Base-by-base conservation (phyloP, 2,888 invertebrate genomes). In the Tinea semifulvella region DNA sequence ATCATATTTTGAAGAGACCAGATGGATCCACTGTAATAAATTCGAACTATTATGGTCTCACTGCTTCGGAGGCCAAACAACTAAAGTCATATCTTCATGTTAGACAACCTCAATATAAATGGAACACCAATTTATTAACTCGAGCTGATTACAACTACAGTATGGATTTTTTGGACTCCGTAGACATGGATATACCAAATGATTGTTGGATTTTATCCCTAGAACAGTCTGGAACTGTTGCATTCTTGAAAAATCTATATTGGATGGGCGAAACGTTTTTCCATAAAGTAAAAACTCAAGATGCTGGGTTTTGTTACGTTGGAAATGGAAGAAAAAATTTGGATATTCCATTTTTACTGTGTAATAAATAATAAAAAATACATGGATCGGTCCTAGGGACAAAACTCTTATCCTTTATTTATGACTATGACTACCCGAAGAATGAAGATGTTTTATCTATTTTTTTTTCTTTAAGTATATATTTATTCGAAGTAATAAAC, bases 201-300 rank as follows among this genome's bases (percentile, higher is more conserved):
- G 89, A 91, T 1, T 75, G 80, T 54, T 96, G 94, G 89, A 85
- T 85, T 51, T 61, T 92, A 22, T 89, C 90, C 49, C 61, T 89
- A 52, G 85, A 88, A 51, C 83, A 85, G 27, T 85, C 86, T 14
- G 88, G 89, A 43, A 84, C 83, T 46, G 60, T 90, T 31, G 86
- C 84, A 0, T 79, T 88, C 44, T 69, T 95, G 38, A 87, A 88
- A 53, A 92, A 88, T 47, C 74, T 92, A 0, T 87, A 89, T 57
- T 96, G 95, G 95, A 89, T 90, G 1, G 96, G 95, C 44, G 89
- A 91, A 84, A 82, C 85, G 17, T 91, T 89, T 65, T 94, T 88
- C 62, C 93, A 95, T 56, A 86, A 88, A 60, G 68, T 92, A 1
- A 85, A 85, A 56, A 88, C 90, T 0, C 82, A 85, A 0, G 86